Evolutionary conservation across 1,140 invertebrate species (phyloP).

Genomic region (Heliconius melpomene): DNA sequence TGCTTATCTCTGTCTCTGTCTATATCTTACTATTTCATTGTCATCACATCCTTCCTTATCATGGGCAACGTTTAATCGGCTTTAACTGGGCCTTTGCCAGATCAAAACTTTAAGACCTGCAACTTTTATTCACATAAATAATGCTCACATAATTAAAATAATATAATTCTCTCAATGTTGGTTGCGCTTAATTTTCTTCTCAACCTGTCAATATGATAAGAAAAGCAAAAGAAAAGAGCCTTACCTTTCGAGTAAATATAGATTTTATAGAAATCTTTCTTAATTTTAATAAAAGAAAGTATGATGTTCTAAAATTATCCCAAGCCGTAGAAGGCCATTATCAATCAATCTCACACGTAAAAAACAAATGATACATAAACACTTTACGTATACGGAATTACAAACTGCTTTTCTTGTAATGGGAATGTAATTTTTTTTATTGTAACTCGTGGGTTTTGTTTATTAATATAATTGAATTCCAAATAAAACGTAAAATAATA

Average conservation of each 20-base stretch:
- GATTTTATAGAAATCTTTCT: neutral
- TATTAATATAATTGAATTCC: constrained; percentile 1
- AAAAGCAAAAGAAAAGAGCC: too few species aligned
- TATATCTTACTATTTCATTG: too few species aligned
- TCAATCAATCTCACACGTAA: neutral
- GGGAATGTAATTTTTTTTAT: constrained; percentile 6
- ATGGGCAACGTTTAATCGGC: too few species aligned
- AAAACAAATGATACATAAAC: neutral
- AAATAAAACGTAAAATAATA: neutral
- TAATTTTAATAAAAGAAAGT: neutral
- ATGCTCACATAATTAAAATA: too few species aligned
- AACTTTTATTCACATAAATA: too few species aligned
- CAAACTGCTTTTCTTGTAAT: neutral
- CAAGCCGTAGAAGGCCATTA: neutral
- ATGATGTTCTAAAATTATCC: neutral
- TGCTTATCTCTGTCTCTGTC: too few species aligned
- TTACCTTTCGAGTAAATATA: neutral
- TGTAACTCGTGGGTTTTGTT: constrained; percentile 1
- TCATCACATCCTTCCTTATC: too few species aligned
- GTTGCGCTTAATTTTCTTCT: too few species aligned
- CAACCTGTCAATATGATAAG: too few species aligned
- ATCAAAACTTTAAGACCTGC: too few species aligned
- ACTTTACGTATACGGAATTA: neutral
- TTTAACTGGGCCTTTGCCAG: too few species aligned
- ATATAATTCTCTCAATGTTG: too few species aligned